These are phyloP conservation scores for Mythimna impura DNA, from an alignment of 2,888 invertebrate genomes.

Conservation along the genomic window DNA sequence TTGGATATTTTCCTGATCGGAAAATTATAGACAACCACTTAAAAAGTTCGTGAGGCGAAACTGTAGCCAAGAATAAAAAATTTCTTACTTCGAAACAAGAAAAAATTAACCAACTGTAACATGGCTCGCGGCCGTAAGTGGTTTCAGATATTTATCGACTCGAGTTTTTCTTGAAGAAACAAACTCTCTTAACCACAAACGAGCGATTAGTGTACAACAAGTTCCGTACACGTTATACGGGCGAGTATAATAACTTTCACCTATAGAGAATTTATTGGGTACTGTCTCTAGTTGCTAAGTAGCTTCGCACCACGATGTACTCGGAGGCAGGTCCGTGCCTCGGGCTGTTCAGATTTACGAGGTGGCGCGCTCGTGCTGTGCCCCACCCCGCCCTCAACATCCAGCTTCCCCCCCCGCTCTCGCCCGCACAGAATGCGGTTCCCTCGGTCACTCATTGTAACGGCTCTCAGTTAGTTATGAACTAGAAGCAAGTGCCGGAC, in stretches of 20 bases:
- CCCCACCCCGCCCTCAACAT: conserved; percentile 70
- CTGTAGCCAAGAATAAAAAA: conserved; percentile 13
- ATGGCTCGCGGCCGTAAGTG: conserved; percentile 40
- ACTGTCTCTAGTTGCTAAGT: conserved; percentile 77
- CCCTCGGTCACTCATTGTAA: conserved; percentile 79
- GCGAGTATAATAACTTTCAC: conserved; percentile 74
- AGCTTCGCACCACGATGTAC: conserved; percentile 70
- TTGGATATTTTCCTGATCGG: not conserved
- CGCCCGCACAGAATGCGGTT: conserved; percentile 71
- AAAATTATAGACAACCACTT: conserved; percentile 23
- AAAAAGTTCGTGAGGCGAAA: conserved; percentile 13
- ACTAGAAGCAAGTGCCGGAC: conserved; percentile 70
- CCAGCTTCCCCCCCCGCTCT: conserved; percentile 58
- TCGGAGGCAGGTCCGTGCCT: conserved; percentile 73
- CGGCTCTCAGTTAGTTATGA: conserved; percentile 80
- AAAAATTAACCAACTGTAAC: conserved; percentile 36
- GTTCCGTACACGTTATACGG: conserved; percentile 64
- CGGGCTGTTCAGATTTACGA: conserved; percentile 82
- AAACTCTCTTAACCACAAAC: conserved; percentile 64
- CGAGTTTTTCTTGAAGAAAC: conserved; percentile 59
- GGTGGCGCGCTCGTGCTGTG: conserved; percentile 81
- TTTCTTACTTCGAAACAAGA: conserved; percentile 20
- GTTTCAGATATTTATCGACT: conserved; percentile 57
- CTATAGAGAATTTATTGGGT: conserved; percentile 75
- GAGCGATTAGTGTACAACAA: conserved; percentile 69